Percentiles rank a stretch among this genome's conserved stretches.
Evolutionary conservation across 2,888 invertebrate species (phyloP).

Genomic region (Scelioninae gen. 1): DNA sequence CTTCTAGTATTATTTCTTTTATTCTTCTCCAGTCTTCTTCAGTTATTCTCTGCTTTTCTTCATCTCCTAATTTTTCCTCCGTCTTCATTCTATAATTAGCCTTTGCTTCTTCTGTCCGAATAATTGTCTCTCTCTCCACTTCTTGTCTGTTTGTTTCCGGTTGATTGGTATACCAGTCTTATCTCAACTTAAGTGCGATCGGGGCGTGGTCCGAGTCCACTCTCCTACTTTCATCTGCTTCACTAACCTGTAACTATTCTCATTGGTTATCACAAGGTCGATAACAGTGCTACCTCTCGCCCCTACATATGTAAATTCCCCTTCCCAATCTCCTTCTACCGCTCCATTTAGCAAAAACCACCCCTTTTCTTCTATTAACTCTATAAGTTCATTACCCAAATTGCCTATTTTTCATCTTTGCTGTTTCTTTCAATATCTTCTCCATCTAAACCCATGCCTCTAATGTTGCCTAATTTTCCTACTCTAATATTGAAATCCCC

Average conservation of each 20-base stretch:
- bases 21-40: conserved; percentile 1
- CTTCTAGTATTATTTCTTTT: neutral
- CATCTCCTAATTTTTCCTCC: too few species aligned
- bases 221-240: conserved; percentile 34
- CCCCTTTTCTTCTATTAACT: conserved; percentile 47
- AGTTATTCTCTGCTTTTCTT: neutral
- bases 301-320: conserved; percentile 63
- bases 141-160: neutral
- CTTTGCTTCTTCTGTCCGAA: conserved; percentile 18
- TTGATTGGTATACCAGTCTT: neutral
- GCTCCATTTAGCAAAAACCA: conserved; percentile 65
- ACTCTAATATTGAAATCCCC: conserved; percentile 56
- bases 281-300: conserved; percentile 60
- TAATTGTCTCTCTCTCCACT: neutral
- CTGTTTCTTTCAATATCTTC: conserved; percentile 11
- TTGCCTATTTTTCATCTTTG: conserved; percentile 35
- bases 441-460: conserved; percentile 5
- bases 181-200: conserved; percentile 8
- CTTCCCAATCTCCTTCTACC: conserved; percentile 61
- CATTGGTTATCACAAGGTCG: conserved; percentile 60
- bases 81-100: neutral
- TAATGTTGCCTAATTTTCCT: conserved; percentile 38
- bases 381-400: conserved; percentile 46
- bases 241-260: neutral
- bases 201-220: conserved; percentile 64